phyloP scores from a whole-genome alignment of 2,113 vertebrate genomes.

The Conger conger region DNA sequence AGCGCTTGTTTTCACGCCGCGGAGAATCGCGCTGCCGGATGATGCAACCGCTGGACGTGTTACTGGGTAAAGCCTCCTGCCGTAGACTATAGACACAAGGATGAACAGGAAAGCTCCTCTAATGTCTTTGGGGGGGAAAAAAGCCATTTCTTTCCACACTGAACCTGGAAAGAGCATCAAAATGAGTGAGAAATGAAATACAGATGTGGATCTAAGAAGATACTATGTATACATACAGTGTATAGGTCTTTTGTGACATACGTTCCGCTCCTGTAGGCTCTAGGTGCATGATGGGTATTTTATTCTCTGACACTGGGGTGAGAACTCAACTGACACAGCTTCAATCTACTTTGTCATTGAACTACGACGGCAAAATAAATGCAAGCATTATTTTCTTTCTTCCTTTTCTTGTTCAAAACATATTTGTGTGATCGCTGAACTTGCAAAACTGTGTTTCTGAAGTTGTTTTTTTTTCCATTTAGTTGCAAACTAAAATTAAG shows the following conservation, averaged over 20 bases:
- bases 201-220: too few species aligned
- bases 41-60: not conserved
- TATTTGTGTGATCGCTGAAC: not conserved
- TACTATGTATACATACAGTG: too few species aligned
- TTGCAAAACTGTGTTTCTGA: not conserved
- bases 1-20: not conserved
- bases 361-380: too few species aligned
- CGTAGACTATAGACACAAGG: too few species aligned
- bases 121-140: not conserved
- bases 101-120: not conserved
- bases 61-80: not conserved
- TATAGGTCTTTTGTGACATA: not conserved
- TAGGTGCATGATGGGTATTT: not conserved
- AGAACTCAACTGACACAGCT: not conserved
- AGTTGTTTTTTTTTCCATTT: not conserved
- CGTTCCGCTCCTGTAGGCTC: not conserved
- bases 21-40: not conserved
- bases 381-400: too few species aligned
- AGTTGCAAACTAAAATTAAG: too few species aligned
- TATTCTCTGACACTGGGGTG: too few species aligned
- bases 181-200: not conserved
- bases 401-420: not conserved
- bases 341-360: not conserved
- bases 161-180: not conserved
- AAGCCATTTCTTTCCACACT: not conserved